A percentile compares a stretch with the other conserved stretches of the same genome.
Conservation (phyloP, 2,113 vertebrate genomes). For the Bubalus kerabau region DNA sequence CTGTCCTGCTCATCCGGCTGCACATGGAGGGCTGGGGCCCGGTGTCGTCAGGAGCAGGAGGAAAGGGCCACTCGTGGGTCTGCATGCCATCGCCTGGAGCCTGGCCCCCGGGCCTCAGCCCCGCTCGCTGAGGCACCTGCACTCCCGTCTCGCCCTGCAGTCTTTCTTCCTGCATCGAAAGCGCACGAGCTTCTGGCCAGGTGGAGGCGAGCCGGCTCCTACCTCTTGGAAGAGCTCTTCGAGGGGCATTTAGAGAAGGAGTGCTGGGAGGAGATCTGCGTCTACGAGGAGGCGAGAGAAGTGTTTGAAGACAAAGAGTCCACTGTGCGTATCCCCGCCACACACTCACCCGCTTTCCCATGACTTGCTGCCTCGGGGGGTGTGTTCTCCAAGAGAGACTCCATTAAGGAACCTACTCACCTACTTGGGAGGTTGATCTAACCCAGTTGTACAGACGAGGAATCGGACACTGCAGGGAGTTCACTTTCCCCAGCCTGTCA, state of each 20-base stretch:
- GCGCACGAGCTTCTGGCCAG: constrained; percentile 80
- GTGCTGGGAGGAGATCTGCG: constrained; percentile 89
- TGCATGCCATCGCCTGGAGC: rapidly evolving
- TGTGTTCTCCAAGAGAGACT: background rate
- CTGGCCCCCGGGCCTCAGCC: background rate
- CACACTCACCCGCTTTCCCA: background rate
- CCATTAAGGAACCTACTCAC: background rate
- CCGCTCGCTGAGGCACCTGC: rapidly evolving
- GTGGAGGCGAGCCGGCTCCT: constrained; percentile 80
- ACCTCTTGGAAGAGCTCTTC: constrained; percentile 87
- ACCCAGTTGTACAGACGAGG: background rate
- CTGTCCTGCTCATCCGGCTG: background rate
- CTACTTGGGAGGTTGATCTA: background rate
- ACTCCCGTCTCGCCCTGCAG: constrained; percentile 58
- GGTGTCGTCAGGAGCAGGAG: rapidly evolving
- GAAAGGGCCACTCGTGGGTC: background rate
- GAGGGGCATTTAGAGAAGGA: constrained; percentile 91
- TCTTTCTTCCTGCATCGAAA: constrained; percentile 73
- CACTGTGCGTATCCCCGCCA: constrained; percentile 78
- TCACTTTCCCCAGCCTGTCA: background rate
- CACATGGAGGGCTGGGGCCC: background rate
- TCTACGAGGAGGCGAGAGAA: constrained; percentile 90
- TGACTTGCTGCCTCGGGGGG: background rate
- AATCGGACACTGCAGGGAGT: background rate
- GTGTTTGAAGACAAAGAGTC: constrained; percentile 82